Base-by-base conservation (phyloP, 1,140 invertebrate genomes). In the Prorops nasuta region DNA sequence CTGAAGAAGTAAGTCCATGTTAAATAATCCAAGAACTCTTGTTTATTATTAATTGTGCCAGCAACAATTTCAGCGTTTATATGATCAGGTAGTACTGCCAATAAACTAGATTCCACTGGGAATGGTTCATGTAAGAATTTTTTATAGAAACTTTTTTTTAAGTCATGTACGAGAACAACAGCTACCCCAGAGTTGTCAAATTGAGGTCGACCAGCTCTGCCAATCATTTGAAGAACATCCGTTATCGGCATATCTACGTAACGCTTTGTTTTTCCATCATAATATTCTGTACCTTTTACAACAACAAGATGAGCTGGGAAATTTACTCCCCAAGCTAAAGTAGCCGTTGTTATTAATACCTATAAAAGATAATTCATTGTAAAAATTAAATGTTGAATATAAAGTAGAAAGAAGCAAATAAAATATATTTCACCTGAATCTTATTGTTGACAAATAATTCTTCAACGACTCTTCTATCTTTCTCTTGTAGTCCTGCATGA, bases 191-290 rank as follows among this genome's bases (percentile, higher is more conserved):
- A 88, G 62, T 91, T 89, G 74, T 99, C 98, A 71, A 90, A 99
- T 80, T 96, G 89, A 2, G 97, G 98, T 50, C 98, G 81, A 4
- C 97, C 97, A 49, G 97, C 97, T 51, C 97, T 81, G 3, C 97
- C 97, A 88, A 98, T 98, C 98, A 99, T 99, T 79, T 99, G 97
- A 18, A 99, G 79, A 1, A 99, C 89, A 81, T 97, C 96, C 1
- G 97, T 99, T 39, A 99, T 98, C 1, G 98, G 98, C 89, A 99
- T 99, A 63, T 99, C 97, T 2, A 98, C 93, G 75, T 99, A 99
- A 64, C 95, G 86, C 66, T 94, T 91, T 3, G 86, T 85, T 71
- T 98, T 98, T 7, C 95, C 96, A 77, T 99, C 97, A 73, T 89
- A 99, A 77, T 96, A 99, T 77, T 99, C 98, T 1, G 98, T 99